Base-by-base conservation (phyloP, 2,888 invertebrate species). In the Chouioia cunea region DNA sequence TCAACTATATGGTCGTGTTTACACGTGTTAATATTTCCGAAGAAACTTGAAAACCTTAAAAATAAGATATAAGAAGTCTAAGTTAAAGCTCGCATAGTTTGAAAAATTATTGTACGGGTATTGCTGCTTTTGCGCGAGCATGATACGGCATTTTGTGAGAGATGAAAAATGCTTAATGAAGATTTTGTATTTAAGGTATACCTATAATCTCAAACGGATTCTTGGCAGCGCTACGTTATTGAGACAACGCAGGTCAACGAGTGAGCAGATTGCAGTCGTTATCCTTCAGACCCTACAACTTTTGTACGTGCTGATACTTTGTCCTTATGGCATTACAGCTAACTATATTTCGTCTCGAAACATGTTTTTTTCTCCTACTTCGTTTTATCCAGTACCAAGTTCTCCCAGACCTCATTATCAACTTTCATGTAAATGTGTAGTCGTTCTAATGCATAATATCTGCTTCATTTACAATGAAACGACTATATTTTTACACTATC, bases 221-320 rank as follows among this genome's bases (percentile, higher is more conserved):
- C 71, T 68, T 64, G 67, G 22, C 64, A 66, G 66, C 72, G 59
- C 73, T 65, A 73, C 71, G 76, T 75, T 65, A 76, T 77, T 74
- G 79, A 79, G 78, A 79, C 77, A 76, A 76, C 64, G 76, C 77
- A 77, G 76, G 76, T 74, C 77, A 76, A 73, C 74, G 75, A 79
- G 79, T 78, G 79, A 78, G 79, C 78, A 78, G 79, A 79, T 79
- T 79, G 78, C 78, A 78, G 78, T 79, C 79, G 78, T 79, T 79
- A 79, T 79, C 79, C 77, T 74, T 78, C 76, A 75, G 76, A 74
- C 72, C 73, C 76, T 76, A 77, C 75, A 79, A 79, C 76, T 79
- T 75, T 75, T 76, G 75, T 69, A 74, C 76, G 77, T 75, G 74
- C 74, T 71, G 73, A 73, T 72, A 76, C 76, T 76, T 77, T 75